These are phyloP conservation scores for Otus scops DNA, from an alignment of 2,797 vertebrate genomes.

Conservation along the genomic window DNA sequence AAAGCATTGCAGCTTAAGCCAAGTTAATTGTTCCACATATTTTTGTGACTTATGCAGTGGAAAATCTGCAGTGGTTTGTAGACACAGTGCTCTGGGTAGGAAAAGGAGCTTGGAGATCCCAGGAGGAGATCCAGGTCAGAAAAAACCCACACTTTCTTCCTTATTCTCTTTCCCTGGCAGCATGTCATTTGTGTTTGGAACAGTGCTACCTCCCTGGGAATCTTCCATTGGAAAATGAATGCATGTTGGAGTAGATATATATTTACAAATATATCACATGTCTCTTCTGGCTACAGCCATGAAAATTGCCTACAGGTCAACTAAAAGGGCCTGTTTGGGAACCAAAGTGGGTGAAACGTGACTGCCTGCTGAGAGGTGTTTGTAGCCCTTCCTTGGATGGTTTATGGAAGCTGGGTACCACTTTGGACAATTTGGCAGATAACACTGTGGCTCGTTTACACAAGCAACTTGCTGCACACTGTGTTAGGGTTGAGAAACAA, in stretches of 20 bases:
- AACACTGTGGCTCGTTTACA: fast-evolving
- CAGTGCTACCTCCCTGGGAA: neutral
- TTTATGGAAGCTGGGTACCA: neutral
- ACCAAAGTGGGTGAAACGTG: neutral
- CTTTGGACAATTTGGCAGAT: neutral
- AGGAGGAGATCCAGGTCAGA: neutral
- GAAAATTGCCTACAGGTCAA: neutral
- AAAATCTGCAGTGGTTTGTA: neutral
- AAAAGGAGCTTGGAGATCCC: neutral
- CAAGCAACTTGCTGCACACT: neutral
- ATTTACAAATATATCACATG: fast-evolving
- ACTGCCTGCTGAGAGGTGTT: neutral
- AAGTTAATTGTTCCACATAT: neutral
- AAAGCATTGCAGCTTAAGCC: neutral
- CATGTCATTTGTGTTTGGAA: neutral
- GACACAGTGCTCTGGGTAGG: neutral
- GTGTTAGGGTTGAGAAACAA: neutral
- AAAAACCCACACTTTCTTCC: neutral
- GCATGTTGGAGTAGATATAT: neutral
- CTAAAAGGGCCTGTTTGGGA: neutral
- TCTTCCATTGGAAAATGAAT: neutral
- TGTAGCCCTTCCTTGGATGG: neutral
- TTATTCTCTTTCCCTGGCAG: neutral
- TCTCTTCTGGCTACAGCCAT: neutral
- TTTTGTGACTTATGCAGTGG: neutral